Conservation (phyloP, 2,888 invertebrate species). For the Drosophila peninsularis region DNA sequence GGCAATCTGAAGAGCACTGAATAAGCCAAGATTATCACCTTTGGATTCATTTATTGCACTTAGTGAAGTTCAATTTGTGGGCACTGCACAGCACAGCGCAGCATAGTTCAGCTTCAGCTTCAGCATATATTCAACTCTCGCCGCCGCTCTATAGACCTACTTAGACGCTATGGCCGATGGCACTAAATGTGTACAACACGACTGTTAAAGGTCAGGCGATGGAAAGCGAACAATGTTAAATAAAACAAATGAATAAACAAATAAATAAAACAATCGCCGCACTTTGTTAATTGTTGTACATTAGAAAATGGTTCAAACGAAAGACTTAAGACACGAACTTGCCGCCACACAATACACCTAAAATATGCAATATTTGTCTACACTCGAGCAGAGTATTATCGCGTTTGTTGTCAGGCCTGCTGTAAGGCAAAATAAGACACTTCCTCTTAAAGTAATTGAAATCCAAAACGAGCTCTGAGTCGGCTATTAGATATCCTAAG, state of each 20-base stretch:
- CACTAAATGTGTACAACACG: constrained; percentile 67
- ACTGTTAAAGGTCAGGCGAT: constrained; percentile 70
- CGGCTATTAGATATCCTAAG: background rate
- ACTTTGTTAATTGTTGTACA: constrained; percentile 69
- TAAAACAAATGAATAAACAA: constrained; percentile 68
- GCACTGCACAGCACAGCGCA: constrained; percentile 25
- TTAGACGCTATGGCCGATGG: constrained; percentile 56
- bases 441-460: constrained; percentile 25
- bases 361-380: constrained; percentile 47
- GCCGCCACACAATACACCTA: constrained; percentile 23
- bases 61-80: constrained; percentile 69
- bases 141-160: constrained; percentile 43
- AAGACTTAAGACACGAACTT: constrained; percentile 77
- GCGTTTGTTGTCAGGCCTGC: constrained; percentile 27
- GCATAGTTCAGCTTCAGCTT: constrained; percentile 22
- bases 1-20: constrained; percentile 64
- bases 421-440: constrained; percentile 45
- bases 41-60: constrained; percentile 72
- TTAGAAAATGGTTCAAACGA: constrained; percentile 60
- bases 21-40: constrained; percentile 75
- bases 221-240: constrained; percentile 57
- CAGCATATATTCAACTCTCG: constrained; percentile 32
- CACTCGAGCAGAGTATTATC: constrained; percentile 34
- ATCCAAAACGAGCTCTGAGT: constrained; percentile 6
- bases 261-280: constrained; percentile 42